Conservation (phyloP, 2,113 vertebrate genomes). For the Phodopus roborovskii region DNA sequence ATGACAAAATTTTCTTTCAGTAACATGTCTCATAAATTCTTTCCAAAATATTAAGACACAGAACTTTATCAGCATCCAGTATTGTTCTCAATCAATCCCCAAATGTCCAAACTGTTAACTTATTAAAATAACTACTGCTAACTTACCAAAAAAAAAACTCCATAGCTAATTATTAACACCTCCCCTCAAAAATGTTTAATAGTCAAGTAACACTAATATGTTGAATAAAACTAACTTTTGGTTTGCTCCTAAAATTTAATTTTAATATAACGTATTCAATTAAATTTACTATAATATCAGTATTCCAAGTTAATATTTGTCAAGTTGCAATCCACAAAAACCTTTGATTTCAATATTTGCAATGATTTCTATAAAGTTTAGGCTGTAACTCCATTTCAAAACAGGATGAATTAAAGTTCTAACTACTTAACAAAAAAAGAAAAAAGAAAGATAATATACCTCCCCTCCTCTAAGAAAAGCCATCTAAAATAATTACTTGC, state of each 20-base stretch:
- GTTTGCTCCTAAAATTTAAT: constrained; percentile 43
- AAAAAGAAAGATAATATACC: neutral
- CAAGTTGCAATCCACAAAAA: constrained; percentile 43
- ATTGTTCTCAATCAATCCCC: constrained; percentile 55
- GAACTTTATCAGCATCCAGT: constrained; percentile 37
- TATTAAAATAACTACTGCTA: constrained; percentile 24
- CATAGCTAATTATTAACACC: neutral
- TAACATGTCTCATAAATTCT: constrained; percentile 15
- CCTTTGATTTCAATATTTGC: constrained; percentile 53
- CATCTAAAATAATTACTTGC: constrained; percentile 63
- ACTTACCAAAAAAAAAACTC: neutral
- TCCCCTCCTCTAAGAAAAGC: constrained; percentile 2
- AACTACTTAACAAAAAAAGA: neutral
- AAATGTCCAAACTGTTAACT: constrained; percentile 5
- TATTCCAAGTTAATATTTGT: constrained; percentile 46
- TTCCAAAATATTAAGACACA: constrained; percentile 53
- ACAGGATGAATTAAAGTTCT: constrained; percentile 6
- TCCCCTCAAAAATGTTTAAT: neutral
- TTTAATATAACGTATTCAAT: constrained; percentile 35
- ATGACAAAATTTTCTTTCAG: constrained; percentile 53
- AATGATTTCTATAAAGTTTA: constrained; percentile 45
- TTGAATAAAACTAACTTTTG: neutral
- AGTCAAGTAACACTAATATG: constrained; percentile 8
- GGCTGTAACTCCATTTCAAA: constrained; percentile 33
- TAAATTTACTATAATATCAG: neutral